These are phyloP conservation scores for Rhynchotus rufescens DNA, from an alignment of 2,797 vertebrate genomes.

Conservation along the genomic window DNA sequence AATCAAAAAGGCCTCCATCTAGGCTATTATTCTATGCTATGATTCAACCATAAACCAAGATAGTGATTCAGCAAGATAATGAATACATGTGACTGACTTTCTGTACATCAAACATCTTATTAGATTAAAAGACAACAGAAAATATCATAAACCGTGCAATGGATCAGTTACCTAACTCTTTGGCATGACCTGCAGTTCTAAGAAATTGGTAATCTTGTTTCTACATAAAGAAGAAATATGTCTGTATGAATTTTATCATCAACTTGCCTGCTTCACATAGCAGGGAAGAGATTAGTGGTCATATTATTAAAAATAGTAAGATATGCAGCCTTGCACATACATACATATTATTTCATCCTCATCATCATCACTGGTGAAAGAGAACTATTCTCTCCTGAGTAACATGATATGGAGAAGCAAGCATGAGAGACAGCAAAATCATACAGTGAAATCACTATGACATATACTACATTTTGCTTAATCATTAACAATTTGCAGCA, in stretches of 20 bases:
- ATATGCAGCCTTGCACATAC: background rate
- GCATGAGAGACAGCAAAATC: background rate
- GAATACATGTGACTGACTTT: background rate
- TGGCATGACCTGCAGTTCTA: background rate
- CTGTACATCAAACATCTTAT: background rate
- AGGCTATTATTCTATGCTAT: background rate
- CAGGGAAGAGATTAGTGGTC: background rate
- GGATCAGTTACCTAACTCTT: background rate
- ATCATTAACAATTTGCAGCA: slow-evolving; percentile 23
- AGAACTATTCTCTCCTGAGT: background rate
- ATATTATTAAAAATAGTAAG: background rate
- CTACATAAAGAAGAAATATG: background rate
- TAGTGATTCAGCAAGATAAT: background rate
- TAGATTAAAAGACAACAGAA: background rate
- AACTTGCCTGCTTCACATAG: background rate
- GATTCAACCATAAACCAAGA: background rate
- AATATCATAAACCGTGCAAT: background rate
- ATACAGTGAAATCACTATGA: background rate
- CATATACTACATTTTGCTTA: background rate
- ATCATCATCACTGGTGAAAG: background rate
- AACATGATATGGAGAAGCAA: background rate
- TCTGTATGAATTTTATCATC: background rate
- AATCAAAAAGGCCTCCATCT: background rate
- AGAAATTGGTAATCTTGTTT: background rate
- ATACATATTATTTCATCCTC: background rate